Conservation (phyloP, 2,113 vertebrate species). For the human region DNA sequence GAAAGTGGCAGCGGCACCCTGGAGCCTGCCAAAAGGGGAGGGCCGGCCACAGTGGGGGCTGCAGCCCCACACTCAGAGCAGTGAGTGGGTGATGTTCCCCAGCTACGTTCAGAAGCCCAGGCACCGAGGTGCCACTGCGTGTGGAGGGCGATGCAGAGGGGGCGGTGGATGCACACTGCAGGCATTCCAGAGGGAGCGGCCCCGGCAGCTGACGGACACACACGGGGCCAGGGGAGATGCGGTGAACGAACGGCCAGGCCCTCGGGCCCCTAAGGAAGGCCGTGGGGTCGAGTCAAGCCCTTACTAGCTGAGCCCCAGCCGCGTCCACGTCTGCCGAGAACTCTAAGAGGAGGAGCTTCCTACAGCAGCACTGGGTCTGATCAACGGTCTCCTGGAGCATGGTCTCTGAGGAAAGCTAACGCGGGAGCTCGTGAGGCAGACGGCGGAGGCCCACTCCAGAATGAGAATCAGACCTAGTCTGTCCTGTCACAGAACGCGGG, state of each 20-base stretch:
- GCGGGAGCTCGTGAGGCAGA: neutral
- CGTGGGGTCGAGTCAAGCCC: rapidly evolving
- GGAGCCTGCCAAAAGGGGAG: rapidly evolving
- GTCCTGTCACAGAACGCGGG: neutral
- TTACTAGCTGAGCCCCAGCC: rapidly evolving
- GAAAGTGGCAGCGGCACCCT: neutral
- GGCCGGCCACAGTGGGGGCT: rapidly evolving
- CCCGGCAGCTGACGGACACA: rapidly evolving
- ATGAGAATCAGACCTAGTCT: neutral
- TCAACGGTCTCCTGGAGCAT: rapidly evolving
- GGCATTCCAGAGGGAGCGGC: rapidly evolving
- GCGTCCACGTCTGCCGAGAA: too few species aligned
- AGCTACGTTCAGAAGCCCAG: rapidly evolving
- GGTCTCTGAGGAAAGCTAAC: neutral
- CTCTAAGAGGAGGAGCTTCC: rapidly evolving
- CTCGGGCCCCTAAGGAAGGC: neutral
- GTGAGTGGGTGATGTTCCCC: neutral
- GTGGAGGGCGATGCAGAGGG: rapidly evolving
- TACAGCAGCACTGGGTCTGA: neutral
- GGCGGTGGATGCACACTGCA: rapidly evolving
- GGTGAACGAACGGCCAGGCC: rapidly evolving
- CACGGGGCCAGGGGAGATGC: rapidly evolving
- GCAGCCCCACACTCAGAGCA: neutral
- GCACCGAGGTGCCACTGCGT: too few species aligned
- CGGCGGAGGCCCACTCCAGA: neutral